Conservation (phyloP, 92 coral and sea anemone genomes). For the Epizoanthus rinbou region DNA sequence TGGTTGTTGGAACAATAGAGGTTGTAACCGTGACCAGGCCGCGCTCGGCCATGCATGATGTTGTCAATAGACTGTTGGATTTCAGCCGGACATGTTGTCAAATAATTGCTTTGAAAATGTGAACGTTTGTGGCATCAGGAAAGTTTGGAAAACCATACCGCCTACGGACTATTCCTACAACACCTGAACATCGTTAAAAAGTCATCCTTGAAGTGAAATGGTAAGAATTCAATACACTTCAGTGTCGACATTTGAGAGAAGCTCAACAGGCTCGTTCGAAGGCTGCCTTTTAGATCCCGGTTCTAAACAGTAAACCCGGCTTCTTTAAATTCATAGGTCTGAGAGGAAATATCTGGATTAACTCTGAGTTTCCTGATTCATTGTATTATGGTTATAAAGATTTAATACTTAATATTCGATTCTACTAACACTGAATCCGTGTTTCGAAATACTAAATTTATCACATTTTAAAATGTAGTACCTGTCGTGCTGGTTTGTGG, state of each 20-base stretch:
- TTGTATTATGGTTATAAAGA: no score
- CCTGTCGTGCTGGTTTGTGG: no score
- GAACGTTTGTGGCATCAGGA: not conserved
- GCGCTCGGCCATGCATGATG: conserved; percentile 25
- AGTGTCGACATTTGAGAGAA: not conserved
- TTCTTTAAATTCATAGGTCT: not conserved
- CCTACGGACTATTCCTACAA: not conserved
- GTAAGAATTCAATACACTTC: conserved; percentile 9
- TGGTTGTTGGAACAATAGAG: conserved; percentile 9
- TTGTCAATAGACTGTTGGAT: conserved; percentile 24
- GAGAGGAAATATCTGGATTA: no score
- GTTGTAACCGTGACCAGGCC: conserved; percentile 25
- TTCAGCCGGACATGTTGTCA: conserved; percentile 33
- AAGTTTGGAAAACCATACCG: not conserved
- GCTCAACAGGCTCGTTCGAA: not conserved
- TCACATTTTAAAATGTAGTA: no score
- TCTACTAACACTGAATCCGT: no score
- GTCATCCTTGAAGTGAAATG: conserved; percentile 17
- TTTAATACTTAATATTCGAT: no score
- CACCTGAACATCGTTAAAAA: not conserved
- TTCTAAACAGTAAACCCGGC: not conserved
- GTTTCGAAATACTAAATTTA: no score
- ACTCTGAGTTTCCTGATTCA: no score
- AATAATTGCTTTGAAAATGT: conserved; percentile 14
- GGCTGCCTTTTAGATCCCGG: no score